Evolutionary conservation across 2,113 vertebrate species (phyloP), one percentile per base, ranked within the genome.

Genomic region (Bos indicus): DNA sequence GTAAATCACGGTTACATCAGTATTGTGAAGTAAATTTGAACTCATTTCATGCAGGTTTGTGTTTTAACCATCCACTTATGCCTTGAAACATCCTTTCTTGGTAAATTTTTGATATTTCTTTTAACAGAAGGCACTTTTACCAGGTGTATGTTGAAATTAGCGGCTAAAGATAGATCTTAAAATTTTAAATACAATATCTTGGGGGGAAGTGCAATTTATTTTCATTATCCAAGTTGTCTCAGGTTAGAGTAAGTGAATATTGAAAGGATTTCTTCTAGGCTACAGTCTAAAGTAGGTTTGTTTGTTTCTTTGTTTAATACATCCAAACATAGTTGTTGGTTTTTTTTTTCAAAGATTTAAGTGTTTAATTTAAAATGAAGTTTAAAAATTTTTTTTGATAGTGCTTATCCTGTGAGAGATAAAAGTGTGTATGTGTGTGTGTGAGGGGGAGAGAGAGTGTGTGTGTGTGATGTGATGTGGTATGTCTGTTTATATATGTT

Each of bases 81-180:
- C 98, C 98, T 98, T 98, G 96, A 95, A 90, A 57, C 88, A 91
- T 96, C 94, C 64, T 97, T 96, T 77, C 97, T 82, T 93, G 95
- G 74, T 97, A 67, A 84, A 17, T 52, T 54, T 43, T 25, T n/a
- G 48, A 93, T 95, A 43, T 71, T 94, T 64, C 85, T 98, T 96
- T 94, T 95, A 82, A 43, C 9, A 17, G 64, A 51, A 60, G 96
- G 91, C 94, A 92, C 94, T 95, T 54, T 95, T 97, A 97, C 92
- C 87, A 23, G 48, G 59, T 62, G 16, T 54, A 1, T 83, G 28
- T 95, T 74, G 54, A 33, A 85, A 95, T 94, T 64, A 93, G 95
- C 59, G 94, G 95, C 94, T 95, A 94, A 87, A 92, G 78, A 43
- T 82, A 94, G 89, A 92, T 94, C 97, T 97, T 94, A 88, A 90